Evolutionary conservation across 2,113 vertebrate genomes (phyloP).

Genomic region (Eurystomus gularis): DNA sequence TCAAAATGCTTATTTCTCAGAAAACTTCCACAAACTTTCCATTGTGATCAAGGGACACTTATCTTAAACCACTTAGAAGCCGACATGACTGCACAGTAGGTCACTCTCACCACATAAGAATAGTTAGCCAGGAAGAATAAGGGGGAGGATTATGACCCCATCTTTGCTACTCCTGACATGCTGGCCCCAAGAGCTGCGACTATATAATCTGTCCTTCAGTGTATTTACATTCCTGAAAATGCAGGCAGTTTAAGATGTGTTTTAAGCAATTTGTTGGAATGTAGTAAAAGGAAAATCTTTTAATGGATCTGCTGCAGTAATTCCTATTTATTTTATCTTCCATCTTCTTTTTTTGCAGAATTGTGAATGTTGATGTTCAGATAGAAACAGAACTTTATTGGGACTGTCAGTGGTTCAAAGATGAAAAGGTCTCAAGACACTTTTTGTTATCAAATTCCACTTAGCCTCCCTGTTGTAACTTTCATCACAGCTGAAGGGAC

Average conservation of each 20-base stretch:
- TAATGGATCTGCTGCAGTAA: neutral
- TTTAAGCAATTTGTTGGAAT: constrained; percentile 24
- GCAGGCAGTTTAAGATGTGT: neutral
- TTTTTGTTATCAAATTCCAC: constrained; percentile 66
- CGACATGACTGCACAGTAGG: constrained; percentile 8
- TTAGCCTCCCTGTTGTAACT: constrained; percentile 42
- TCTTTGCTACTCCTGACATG: neutral
- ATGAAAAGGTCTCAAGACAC: constrained; percentile 35
- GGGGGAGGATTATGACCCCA: neutral
- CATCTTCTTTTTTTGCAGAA: neutral
- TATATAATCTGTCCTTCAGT: neutral
- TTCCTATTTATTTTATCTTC: constrained; percentile 49
- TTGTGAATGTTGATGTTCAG: constrained; percentile 1
- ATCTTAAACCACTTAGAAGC: constrained; percentile 18
- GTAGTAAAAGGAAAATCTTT: constrained; percentile 19
- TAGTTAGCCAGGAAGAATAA: neutral
- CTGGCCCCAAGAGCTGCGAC: neutral
- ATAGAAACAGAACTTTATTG: neutral
- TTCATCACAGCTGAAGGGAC: constrained; percentile 33
- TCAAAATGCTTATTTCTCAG: constrained; percentile 30
- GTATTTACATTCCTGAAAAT: constrained; percentile 54
- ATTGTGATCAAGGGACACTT: constrained; percentile 27
- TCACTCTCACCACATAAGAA: constrained; percentile 23
- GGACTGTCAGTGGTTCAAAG: constrained; percentile 38
- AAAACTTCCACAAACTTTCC: constrained; percentile 39